Base-by-base conservation (phyloP, 2,797 vertebrate genomes). In the Crax fasciolata region DNA sequence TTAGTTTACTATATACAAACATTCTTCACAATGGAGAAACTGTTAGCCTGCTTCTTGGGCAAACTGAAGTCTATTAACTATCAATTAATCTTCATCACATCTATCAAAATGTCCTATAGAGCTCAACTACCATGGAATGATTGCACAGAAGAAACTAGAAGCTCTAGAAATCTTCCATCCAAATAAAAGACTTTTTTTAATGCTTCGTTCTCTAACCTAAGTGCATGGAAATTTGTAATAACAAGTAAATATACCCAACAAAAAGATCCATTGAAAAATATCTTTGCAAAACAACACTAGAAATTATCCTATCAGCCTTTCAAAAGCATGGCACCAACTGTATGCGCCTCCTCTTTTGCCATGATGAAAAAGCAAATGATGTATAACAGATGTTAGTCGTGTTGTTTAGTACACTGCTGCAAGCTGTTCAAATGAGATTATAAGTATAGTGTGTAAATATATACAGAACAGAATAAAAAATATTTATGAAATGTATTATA, bases 401-500 rank as follows among this genome's bases (percentile, higher is more conserved):
- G 8, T 75, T 75, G 25, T 35, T 65, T 61, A 75, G 18, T 65
- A 61, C 25, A 72, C 32, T 90, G 44, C 62, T 90, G 25, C 63
- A 46, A 91, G 44, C 32, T 75, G n/a, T 67, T 93, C 65, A 74
- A 27, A 59, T 85, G 44, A 59, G 38, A 89, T 70, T 77, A 32
- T 55, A 76, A 88, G 28, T 67, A 55, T 15, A 63, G 20, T 75
- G 35, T 89, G 62, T 59, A 94, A 86, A 91, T 93, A 75, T 35
- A 75, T 43, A 72, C 10, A 52, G 21, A 87, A 71, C 18, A 80
- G 18, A 91, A 77, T 59, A 85, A 80, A 93, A 93, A 94, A 81
- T 74, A 35, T 70, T 90, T 90, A 74, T 87, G 4, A 49, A 80
- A 84, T 35, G 9, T 78, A 28, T 18, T 75, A 15, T 44, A 68